phyloP scores from a whole-genome alignment of 1,140 invertebrate species.

The Centruroides vittatus region DNA sequence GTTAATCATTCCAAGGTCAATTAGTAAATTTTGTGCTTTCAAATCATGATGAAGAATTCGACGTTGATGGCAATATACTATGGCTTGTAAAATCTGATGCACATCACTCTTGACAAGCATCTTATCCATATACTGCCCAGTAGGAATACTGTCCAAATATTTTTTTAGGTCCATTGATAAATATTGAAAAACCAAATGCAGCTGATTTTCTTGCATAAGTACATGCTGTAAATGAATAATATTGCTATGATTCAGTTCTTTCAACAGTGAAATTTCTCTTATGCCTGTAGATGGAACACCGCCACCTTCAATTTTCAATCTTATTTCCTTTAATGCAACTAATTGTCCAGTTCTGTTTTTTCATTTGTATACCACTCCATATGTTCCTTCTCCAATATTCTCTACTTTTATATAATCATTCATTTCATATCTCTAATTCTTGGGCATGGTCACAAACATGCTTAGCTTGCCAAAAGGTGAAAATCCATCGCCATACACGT shows the following conservation, averaged over 20 bases:
- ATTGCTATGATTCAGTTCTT: slow-evolving; percentile 81
- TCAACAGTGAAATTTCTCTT: slow-evolving; percentile 81
- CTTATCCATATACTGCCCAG: slow-evolving; percentile 49
- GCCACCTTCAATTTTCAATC: slow-evolving; percentile 83
- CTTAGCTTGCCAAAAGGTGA: too few species aligned
- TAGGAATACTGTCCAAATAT: slow-evolving; percentile 82
- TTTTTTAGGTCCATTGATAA: slow-evolving; percentile 95
- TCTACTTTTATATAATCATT: slow-evolving; percentile 86
- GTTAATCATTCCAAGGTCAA: too few species aligned
- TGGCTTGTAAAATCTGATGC: too few species aligned
- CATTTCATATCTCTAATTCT: background rate
- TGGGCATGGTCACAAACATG: too few species aligned
- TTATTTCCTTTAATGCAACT: slow-evolving; percentile 92
- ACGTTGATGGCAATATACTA: too few species aligned
- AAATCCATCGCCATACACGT: too few species aligned
- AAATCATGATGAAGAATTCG: too few species aligned
- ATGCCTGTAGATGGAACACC: slow-evolving; percentile 90
- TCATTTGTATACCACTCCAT: slow-evolving; percentile 86
- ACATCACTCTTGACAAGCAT: slow-evolving; percentile 50
- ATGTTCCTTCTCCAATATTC: slow-evolving; percentile 91
- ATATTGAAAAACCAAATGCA: slow-evolving; percentile 98
- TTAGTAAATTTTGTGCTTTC: too few species aligned
- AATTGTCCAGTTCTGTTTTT: slow-evolving; percentile 71
- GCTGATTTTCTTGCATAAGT: slow-evolving; percentile 68
- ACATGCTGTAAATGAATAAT: slow-evolving; percentile 80